phyloP scores from a whole-genome alignment of 2,113 vertebrate species.

The Albula goreensis region DNA sequence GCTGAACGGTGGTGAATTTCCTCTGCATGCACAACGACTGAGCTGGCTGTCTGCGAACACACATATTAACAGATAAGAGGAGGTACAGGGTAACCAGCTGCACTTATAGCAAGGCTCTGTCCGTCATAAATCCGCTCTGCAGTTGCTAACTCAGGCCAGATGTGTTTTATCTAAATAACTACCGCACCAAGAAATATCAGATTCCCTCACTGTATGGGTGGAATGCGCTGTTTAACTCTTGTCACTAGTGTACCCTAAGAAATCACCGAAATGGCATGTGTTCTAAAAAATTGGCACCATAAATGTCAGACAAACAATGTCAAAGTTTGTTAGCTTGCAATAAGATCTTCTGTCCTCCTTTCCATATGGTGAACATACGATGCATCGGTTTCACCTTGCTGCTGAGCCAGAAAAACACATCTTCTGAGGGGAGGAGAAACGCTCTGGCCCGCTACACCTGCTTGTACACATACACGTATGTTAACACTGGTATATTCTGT shows the following conservation, averaged over 20 bases:
- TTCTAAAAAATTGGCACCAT: slow-evolving; percentile 57
- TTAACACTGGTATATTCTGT: background rate
- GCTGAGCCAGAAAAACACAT: slow-evolving; percentile 42
- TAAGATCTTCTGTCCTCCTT: slow-evolving; percentile 29
- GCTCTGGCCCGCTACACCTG: slow-evolving; percentile 51
- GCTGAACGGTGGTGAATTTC: background rate
- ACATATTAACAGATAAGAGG: slow-evolving; percentile 17
- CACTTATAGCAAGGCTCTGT: slow-evolving; percentile 54
- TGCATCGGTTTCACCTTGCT: slow-evolving; percentile 43
- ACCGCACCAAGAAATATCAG: slow-evolving; percentile 56
- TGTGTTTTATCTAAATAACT: slow-evolving; percentile 69
- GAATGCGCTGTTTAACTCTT: slow-evolving; percentile 51
- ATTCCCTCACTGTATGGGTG: slow-evolving; percentile 52
- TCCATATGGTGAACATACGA: slow-evolving; percentile 58
- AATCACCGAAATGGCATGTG: slow-evolving; percentile 58
- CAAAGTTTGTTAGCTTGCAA: slow-evolving; percentile 65
- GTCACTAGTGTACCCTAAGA: slow-evolving; percentile 48
- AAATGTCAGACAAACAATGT: slow-evolving; percentile 67
- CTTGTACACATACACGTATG: slow-evolving; percentile 30
- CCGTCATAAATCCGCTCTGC: slow-evolving; percentile 61
- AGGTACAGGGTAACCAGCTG: slow-evolving; percentile 50
- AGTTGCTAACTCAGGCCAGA: slow-evolving; percentile 68
- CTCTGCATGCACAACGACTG: background rate
- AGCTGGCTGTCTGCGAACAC: background rate
- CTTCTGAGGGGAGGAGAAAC: slow-evolving; percentile 18